Evolutionary conservation across 1,140 invertebrate genomes (phyloP).

Genomic region (Colletes latitarsis): DNA sequence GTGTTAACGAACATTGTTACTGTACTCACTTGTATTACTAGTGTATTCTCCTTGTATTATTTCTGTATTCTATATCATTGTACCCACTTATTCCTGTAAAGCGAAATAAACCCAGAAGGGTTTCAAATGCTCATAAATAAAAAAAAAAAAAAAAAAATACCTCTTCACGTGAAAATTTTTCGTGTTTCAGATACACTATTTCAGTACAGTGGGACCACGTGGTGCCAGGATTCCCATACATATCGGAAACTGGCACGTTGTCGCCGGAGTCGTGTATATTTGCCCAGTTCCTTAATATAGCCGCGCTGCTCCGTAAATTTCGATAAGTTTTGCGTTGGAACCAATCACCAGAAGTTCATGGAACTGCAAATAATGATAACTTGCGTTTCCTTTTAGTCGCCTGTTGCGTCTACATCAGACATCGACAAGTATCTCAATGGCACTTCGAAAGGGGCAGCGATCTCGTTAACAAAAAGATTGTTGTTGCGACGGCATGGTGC

Average conservation of each 20-base stretch:
- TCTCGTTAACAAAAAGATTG: slow-evolving; percentile 50
- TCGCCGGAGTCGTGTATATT: slow-evolving; percentile 85
- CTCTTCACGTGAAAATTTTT: slow-evolving; percentile 42
- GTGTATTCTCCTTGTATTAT: too few relatives aligned
- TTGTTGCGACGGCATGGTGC: slow-evolving; percentile 54
- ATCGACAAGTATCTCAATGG: slow-evolving; percentile 71
- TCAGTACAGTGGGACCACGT: slow-evolving; percentile 82
- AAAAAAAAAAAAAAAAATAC: too few relatives aligned
- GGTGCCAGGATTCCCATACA: slow-evolving; percentile 83
- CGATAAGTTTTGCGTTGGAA: neutral
- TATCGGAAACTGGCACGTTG: slow-evolving; percentile 84
- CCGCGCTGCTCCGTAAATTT: slow-evolving; percentile 79
- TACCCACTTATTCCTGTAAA: too few relatives aligned
- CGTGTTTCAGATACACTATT: slow-evolving; percentile 80
- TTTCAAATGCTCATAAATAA: too few relatives aligned
- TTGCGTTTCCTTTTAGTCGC: slow-evolving; percentile 50
- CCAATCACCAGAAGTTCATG: neutral
- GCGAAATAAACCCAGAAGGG: too few relatives aligned
- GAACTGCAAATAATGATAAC: neutral
- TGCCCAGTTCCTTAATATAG: slow-evolving; percentile 82
- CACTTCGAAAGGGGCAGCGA: slow-evolving; percentile 62
- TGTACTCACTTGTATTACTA: too few relatives aligned
- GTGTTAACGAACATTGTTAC: too few relatives aligned
- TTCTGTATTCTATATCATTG: too few relatives aligned
- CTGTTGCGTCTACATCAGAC: slow-evolving; percentile 70